Conservation (phyloP, 1,140 invertebrate genomes). For the Leptinotarsa lineolata region DNA sequence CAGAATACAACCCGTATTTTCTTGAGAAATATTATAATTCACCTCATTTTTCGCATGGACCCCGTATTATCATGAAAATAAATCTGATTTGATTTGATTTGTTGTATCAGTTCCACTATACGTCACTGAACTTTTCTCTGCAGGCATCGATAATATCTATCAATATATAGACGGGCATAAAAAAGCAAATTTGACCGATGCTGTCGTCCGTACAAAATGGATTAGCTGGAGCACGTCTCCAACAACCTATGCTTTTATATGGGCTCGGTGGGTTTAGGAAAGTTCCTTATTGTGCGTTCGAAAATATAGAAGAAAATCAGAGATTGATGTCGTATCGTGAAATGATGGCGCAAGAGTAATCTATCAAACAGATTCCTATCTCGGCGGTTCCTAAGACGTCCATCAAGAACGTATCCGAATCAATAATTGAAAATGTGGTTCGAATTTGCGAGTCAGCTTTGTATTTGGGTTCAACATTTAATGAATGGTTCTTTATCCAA, state of each 20-base stretch:
- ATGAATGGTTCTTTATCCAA: too few species aligned
- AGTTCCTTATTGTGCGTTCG: neutral
- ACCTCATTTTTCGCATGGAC: too few species aligned
- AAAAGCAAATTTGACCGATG: neutral
- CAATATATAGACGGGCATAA: neutral
- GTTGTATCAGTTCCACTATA: too few species aligned
- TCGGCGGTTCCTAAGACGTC: neutral
- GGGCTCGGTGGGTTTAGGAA: conserved; percentile 4
- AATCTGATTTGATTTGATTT: too few species aligned
- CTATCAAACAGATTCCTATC: neutral
- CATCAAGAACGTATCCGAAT: too few species aligned
- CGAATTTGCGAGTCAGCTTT: too few species aligned
- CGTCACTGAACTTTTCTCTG: too few species aligned
- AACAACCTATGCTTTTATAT: neutral
- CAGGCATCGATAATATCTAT: neutral
- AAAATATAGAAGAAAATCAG: neutral
- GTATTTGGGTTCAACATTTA: too few species aligned
- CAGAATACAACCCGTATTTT: too few species aligned
- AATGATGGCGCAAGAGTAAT: neutral
- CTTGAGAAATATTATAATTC: too few species aligned
- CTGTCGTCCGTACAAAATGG: conserved; percentile 10
- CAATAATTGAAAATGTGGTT: too few species aligned
- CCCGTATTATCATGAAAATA: too few species aligned
- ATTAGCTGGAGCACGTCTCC: neutral
- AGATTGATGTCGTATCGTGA: neutral